Conservation (phyloP, 53 echinoderm and acorn worm genomes). For the Patiria pectinifera region DNA sequence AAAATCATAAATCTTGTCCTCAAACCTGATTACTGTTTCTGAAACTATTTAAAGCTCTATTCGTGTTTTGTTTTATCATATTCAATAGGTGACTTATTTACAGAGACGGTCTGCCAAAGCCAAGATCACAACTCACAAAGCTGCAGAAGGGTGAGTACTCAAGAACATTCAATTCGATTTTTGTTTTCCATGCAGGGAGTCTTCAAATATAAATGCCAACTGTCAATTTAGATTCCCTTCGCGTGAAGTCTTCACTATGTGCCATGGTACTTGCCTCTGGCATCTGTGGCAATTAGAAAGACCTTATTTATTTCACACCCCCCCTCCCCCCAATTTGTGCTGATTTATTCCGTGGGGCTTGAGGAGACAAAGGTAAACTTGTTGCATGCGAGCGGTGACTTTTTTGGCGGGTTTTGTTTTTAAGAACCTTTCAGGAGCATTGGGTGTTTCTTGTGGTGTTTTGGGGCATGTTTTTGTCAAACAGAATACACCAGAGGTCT, state of each 20-base stretch:
- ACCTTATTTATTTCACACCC: neutral
- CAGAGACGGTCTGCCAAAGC: conserved; percentile 70
- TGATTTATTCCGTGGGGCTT: neutral
- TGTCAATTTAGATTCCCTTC: neutral
- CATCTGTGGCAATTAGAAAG: neutral
- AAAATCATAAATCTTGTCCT: no score
- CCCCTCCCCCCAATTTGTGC: neutral
- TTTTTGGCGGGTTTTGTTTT: neutral
- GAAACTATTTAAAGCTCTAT: no score
- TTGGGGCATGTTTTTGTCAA: neutral
- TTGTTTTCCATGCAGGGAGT: neutral
- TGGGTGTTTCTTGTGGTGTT: neutral
- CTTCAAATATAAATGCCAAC: neutral
- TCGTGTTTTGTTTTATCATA: no score
- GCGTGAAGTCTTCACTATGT: neutral
- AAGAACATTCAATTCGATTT: neutral
- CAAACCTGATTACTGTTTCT: no score
- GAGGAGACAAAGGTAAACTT: neutral
- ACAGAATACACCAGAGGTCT: no score
- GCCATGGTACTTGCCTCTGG: neutral
- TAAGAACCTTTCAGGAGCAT: no score
- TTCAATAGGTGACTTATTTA: conserved; percentile 74
- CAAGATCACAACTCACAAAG: conserved; percentile 88
- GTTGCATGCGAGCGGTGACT: neutral
- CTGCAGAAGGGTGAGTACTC: conserved; percentile 82